A percentile compares a stretch with the other conserved stretches of the same genome.
Evolutionary conservation across 2,888 invertebrate genomes (phyloP).

Genomic region (Ormia ochracea): DNA sequence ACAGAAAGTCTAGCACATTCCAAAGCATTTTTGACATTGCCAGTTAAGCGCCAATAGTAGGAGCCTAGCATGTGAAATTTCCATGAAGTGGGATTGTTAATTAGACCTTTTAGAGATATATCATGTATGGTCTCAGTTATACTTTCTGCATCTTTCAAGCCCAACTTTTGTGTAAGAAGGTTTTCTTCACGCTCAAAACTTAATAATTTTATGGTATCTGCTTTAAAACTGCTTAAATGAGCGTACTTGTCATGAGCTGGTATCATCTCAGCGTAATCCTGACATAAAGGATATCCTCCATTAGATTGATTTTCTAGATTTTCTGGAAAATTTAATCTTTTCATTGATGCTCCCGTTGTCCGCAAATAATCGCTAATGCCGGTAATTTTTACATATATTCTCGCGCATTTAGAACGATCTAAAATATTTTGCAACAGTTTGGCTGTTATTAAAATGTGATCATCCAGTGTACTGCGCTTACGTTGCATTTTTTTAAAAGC

Average conservation of each 20-base stretch:
- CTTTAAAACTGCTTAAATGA: slow-evolving; percentile 70
- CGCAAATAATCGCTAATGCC: slow-evolving; percentile 71
- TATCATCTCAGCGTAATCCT: slow-evolving; percentile 64
- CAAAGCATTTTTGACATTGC: slow-evolving; percentile 72
- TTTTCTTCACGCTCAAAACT: slow-evolving; percentile 71
- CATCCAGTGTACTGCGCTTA: slow-evolving; percentile 72
- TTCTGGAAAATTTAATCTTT: slow-evolving; percentile 70
- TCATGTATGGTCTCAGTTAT: slow-evolving; percentile 68
- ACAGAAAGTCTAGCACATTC: slow-evolving; percentile 74
- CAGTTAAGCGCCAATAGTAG: slow-evolving; percentile 75
- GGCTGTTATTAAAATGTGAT: slow-evolving; percentile 73
- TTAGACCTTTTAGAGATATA: slow-evolving; percentile 67
- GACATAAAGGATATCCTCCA: slow-evolving; percentile 67
- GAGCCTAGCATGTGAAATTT: slow-evolving; percentile 74
- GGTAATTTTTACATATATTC: slow-evolving; percentile 71
- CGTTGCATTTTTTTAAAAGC: slow-evolving; percentile 71
- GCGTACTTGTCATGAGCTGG: slow-evolving; percentile 70
- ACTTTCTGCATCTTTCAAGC: slow-evolving; percentile 47
- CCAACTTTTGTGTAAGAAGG: slow-evolving; percentile 62
- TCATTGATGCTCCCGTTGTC: slow-evolving; percentile 62
- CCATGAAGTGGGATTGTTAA: slow-evolving; percentile 72
- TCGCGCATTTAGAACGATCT: slow-evolving; percentile 74
- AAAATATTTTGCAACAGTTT: slow-evolving; percentile 74
- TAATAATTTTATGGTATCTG: slow-evolving; percentile 65
- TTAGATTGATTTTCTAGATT: slow-evolving; percentile 64